Evolutionary conservation across 2,888 invertebrate genomes (phyloP), one percentile per base, ranked within the genome.

Genomic region (Venustoraphidia nigricollis): DNA sequence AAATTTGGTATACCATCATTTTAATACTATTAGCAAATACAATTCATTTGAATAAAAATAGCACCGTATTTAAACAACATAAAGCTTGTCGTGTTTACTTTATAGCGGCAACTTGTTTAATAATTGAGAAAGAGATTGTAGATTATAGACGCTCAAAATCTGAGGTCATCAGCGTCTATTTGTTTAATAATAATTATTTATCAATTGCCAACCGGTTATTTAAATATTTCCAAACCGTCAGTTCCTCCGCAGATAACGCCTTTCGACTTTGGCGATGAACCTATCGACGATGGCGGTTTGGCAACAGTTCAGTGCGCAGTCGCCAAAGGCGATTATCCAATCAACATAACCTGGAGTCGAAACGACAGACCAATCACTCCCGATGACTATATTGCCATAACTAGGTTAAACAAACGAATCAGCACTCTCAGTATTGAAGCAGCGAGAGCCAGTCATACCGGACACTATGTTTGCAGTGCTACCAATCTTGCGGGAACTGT

Each of bases 341-440:
- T 90, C 51, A 74, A 73, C 54, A 79, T 90, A 50, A 73, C 72
- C 45, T 90, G 89, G 89, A 76, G 75, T 59, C 80, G 83, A 63
- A 82, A 87, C 64, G 71, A 76, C 55, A 65, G 70, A 63, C 72
- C 71, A 52, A 79, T 83, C 63, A 27, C 14, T 10, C 9, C 11
- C 9, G 10, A 13, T 9, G 55, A 57, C 34, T 68, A 67, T 48
- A 59, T 70, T 51, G 57, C 63, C 9, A 60, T 69, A 46, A 59
- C 62, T 40, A 65, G 63, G 54, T 66, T 64, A 46, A 67, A 68
- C 51, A 68, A 67, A 52, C 68, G 68, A 57, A 70, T 73, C 54
- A 75, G 75, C 60, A 71, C 76, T 52, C 62, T 80, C 54, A 75
- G 74, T 56, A 79, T 81, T 53, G 76, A 77, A 54, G 72, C 74